Evolutionary conservation across 2,113 vertebrate genomes (phyloP).

Genomic region (Chaetops frenatus): DNA sequence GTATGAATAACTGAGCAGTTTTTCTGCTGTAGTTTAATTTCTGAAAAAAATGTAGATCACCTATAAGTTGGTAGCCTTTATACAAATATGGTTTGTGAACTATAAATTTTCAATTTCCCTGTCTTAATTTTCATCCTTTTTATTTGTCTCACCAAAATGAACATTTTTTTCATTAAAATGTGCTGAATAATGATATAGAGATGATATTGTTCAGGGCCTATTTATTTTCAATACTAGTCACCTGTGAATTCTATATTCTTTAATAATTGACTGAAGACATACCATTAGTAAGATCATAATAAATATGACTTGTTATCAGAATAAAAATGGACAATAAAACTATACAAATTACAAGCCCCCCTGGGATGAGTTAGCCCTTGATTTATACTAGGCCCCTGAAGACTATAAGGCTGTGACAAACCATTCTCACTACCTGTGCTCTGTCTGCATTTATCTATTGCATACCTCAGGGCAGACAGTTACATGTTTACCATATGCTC

Average conservation of each 20-base stretch:
- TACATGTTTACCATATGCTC: not conserved
- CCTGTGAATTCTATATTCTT: not conserved
- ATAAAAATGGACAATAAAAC: conserved; percentile 18
- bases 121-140: conserved; percentile 24
- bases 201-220: not conserved
- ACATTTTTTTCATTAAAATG: conserved; percentile 30
- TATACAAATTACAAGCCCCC: not conserved
- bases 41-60: conserved; percentile 13
- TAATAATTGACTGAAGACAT: not conserved
- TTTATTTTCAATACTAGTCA: not conserved
- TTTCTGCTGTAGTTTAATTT: not conserved
- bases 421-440: not conserved
- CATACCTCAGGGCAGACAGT: not conserved
- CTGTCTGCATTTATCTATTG: not conserved
- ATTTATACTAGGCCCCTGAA: not conserved
- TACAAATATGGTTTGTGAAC: not conserved
- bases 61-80: not conserved
- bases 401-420: not conserved
- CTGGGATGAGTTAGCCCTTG: not conserved
- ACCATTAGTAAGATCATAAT: not conserved
- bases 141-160: conserved; percentile 38
- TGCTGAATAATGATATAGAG: not conserved
- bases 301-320: conserved; percentile 10
- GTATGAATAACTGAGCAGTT: not conserved
- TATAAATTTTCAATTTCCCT: conserved; percentile 21